Conservation (phyloP, 2,797 vertebrate species). For the Pogoniulus pusillus region DNA sequence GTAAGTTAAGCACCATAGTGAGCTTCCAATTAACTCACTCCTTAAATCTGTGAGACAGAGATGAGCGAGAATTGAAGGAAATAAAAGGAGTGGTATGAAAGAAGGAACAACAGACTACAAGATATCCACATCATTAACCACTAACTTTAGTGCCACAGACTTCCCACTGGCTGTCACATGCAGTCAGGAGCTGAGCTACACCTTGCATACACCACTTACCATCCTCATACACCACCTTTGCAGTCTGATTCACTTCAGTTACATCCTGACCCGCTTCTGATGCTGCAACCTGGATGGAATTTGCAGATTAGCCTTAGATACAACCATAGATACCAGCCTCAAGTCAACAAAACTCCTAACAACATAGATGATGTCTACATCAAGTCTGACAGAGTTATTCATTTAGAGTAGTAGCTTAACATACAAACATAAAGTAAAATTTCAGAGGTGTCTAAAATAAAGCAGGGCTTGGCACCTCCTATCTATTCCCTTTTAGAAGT, state of each 20-base stretch:
- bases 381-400: not conserved
- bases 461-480: not conserved
- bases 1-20: not conserved
- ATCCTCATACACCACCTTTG: slow-evolving; percentile 96
- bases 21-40: not conserved
- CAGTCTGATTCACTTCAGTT: slow-evolving; percentile 82
- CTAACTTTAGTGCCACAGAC: not conserved
- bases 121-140: not conserved
- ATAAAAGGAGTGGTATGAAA: not conserved
- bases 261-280: slow-evolving; percentile 69
- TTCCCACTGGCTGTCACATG: not conserved
- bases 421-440: not conserved
- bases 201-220: slow-evolving; percentile 77
- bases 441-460: not conserved
- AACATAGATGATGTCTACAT: not conserved
- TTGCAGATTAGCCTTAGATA: not conserved
- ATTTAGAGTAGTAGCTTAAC: not conserved
- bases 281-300: slow-evolving; percentile 84
- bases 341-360: not conserved
- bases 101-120: not conserved
- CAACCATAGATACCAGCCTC: not conserved
- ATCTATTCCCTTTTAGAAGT: not conserved
- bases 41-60: not conserved
- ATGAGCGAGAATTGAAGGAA: not conserved
- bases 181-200: not conserved